Conservation (phyloP, 2,888 invertebrate species). For the Cremastobaeus sp. region DNA sequence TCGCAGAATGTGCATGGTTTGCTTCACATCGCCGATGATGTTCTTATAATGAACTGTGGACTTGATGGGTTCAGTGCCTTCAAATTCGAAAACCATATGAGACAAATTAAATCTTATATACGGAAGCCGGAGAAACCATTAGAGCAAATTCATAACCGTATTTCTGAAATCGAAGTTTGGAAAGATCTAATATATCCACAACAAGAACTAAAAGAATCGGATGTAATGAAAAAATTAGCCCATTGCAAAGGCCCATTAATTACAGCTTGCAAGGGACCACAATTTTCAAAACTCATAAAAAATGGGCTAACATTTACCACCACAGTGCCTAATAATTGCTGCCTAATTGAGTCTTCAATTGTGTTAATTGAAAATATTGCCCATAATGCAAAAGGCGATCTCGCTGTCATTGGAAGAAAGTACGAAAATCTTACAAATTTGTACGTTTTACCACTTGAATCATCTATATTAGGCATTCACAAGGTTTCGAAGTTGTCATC, state of each 20-base stretch:
- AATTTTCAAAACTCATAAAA: background rate
- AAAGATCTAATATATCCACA: too few species aligned
- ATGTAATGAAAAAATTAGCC: too few species aligned
- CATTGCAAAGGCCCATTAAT: background rate
- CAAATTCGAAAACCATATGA: conserved; percentile 40
- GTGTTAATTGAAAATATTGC: background rate
- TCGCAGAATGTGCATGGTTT: conserved; percentile 44
- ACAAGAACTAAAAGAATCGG: too few species aligned
- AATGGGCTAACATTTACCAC: background rate
- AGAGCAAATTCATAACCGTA: conserved; percentile 21
- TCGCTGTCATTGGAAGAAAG: background rate
- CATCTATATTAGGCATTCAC: background rate
- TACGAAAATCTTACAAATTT: background rate
- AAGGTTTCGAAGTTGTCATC: background rate
- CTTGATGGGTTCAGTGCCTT: conserved; percentile 46
- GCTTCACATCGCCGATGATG: conserved; percentile 30
- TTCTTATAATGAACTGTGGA: background rate
- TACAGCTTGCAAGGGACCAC: background rate
- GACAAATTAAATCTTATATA: conserved; percentile 20
- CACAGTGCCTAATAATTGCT: background rate
- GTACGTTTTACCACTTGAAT: background rate
- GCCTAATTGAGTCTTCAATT: background rate
- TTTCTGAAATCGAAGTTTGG: background rate
- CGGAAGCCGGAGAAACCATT: conserved; percentile 39
- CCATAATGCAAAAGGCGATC: background rate